These are phyloP conservation scores for Pandion haliaetus DNA, from an alignment of 2,113 vertebrate genomes.

Conservation along the genomic window DNA sequence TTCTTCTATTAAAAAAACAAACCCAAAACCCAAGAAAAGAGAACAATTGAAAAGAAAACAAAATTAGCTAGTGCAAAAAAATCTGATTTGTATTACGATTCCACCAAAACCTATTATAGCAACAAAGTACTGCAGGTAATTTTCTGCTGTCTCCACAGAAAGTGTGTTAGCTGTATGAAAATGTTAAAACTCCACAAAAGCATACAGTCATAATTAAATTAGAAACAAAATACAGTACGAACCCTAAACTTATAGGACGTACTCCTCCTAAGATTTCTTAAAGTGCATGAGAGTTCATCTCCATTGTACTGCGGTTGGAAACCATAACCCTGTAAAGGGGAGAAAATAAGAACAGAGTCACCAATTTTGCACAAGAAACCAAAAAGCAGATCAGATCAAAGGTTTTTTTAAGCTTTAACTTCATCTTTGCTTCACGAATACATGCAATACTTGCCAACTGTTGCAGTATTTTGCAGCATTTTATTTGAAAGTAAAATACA, in stretches of 20 bases:
- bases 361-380: neutral
- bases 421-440: neutral
- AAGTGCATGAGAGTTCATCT: slow-evolving; percentile 76
- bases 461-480: neutral
- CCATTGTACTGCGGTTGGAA: slow-evolving; percentile 82
- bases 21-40: neutral
- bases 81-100: neutral
- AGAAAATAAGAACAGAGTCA: neutral
- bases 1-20: neutral
- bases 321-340: slow-evolving; percentile 71
- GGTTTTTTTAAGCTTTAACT: neutral
- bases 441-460: neutral
- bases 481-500: neutral
- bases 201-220: neutral
- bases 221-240: slow-evolving; percentile 23
- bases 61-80: neutral
- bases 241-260: slow-evolving; percentile 82
- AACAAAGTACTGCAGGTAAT: neutral
- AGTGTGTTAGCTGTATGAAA: neutral
- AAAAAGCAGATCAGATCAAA: accelerated
- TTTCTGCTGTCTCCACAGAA: neutral
- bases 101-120: neutral
- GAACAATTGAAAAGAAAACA: neutral
- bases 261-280: slow-evolving; percentile 78
- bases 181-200: neutral